Percentiles rank a stretch among this genome's conserved stretches.
Conservation (phyloP, 2,113 vertebrate species). For the Bagarius yarrelli region DNA sequence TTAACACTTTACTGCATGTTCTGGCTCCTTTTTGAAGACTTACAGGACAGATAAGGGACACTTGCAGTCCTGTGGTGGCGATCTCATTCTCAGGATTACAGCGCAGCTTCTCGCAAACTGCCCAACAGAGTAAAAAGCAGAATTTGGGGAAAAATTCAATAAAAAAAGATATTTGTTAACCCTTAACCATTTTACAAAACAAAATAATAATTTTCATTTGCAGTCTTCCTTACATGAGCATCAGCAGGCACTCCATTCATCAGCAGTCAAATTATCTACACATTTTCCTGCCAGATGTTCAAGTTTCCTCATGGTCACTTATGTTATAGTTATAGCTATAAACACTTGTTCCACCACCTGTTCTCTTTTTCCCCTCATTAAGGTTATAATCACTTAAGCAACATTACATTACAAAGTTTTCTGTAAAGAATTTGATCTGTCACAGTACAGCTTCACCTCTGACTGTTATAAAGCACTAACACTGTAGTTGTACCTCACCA, state of each 20-base stretch:
- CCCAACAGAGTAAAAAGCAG: background rate
- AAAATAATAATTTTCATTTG: too few species aligned
- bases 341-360: background rate
- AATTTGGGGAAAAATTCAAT: background rate
- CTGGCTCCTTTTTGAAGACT: slow-evolving; percentile 50
- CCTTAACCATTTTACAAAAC: too few species aligned
- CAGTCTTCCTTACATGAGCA: too few species aligned
- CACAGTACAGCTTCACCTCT: background rate
- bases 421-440: background rate
- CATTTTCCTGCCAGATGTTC: too few species aligned
- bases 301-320: background rate
- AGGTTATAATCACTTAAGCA: background rate
- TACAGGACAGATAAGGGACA: slow-evolving; percentile 96
- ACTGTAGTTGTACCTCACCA: background rate
- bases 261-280: too few species aligned
- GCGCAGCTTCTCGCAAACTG: slow-evolving; percentile 94
- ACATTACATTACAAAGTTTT: background rate
- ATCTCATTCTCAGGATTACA: slow-evolving; percentile 95
- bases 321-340: background rate
- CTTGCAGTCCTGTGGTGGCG: slow-evolving; percentile 91
- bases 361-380: background rate
- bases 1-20: background rate
- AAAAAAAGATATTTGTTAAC: too few species aligned
- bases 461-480: background rate
- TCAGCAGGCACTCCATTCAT: too few species aligned